Percentiles rank a stretch among this genome's conserved stretches.
phyloP scores from a whole-genome alignment of 2,113 vertebrate species.

The Australoheros scitulus region DNA sequence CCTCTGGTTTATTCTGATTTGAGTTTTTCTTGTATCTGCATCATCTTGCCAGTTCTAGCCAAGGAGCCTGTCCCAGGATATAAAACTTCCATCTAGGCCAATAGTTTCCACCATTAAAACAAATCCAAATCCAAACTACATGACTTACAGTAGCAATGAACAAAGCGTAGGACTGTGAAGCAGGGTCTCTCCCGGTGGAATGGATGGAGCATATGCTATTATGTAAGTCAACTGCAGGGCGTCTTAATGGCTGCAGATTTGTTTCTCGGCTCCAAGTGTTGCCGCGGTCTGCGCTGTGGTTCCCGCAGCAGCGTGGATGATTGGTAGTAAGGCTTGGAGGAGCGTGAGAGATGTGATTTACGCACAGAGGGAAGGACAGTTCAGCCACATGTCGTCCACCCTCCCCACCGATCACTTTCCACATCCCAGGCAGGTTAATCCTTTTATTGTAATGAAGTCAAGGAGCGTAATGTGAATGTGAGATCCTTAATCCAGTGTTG shows the following conservation, averaged over 20 bases:
- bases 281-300: not conserved
- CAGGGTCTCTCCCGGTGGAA: slow-evolving; percentile 26
- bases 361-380: slow-evolving; percentile 59
- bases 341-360: slow-evolving; percentile 51
- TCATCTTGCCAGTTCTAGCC: slow-evolving; percentile 35
- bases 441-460: slow-evolving; percentile 83
- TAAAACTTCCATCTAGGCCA: not conserved
- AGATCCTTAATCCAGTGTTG: slow-evolving; percentile 68
- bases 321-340: slow-evolving; percentile 46
- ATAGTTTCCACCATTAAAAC: slow-evolving; percentile 4
- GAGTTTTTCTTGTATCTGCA: slow-evolving; percentile 39
- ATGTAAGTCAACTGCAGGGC: slow-evolving; percentile 53
- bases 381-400: slow-evolving; percentile 41
- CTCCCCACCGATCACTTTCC: slow-evolving; percentile 49
- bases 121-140: not conserved
- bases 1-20: slow-evolving; percentile 60
- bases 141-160: not conserved
- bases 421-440: slow-evolving; percentile 74
- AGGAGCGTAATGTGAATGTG: slow-evolving; percentile 66
- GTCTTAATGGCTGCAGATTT: slow-evolving; percentile 60
- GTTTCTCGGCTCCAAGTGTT: slow-evolving; percentile 37
- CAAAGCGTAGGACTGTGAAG: slow-evolving; percentile 38
- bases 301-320: slow-evolving; percentile 41
- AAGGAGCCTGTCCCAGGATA: not conserved
- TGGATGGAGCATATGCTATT: slow-evolving; percentile 37